phyloP scores from a whole-genome alignment of 64 coral and sea anemone genomes.

The Hydrozoanthus tunicans region DNA sequence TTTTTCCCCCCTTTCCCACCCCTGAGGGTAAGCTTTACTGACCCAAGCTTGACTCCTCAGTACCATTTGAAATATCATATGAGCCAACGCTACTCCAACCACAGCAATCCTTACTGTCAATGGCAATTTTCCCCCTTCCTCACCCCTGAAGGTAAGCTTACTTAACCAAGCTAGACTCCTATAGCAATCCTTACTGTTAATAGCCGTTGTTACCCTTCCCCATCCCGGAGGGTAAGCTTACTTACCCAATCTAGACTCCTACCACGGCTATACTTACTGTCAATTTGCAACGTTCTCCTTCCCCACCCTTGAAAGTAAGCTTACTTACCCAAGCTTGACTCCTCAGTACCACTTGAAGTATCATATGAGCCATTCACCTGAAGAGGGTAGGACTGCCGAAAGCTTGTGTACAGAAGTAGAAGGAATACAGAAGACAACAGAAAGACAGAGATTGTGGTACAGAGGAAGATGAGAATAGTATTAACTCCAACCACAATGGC shows the following conservation, averaged over 20 bases:
- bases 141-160: too few species aligned
- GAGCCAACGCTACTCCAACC: neutral
- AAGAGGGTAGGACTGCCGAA: too few species aligned
- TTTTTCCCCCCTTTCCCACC: too few species aligned
- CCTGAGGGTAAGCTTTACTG: neutral
- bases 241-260: neutral
- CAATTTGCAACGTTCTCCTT: neutral
- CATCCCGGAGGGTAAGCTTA: neutral
- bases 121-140: constrained; percentile 12
- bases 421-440: too few species aligned
- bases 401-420: too few species aligned
- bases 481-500: too few species aligned
- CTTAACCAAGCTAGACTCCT: too few species aligned
- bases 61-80: neutral
- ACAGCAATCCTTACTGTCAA: constrained; percentile 47
- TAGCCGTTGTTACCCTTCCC: too few species aligned
- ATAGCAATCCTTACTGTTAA: too few species aligned
- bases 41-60: neutral
- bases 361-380: neutral
- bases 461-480: too few species aligned
- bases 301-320: neutral
- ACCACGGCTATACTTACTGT: neutral
- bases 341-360: neutral
- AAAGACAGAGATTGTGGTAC: too few species aligned
- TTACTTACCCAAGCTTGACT: neutral